Base-by-base conservation (phyloP, 2,888 invertebrate species). In the Drosophila rellima region DNA sequence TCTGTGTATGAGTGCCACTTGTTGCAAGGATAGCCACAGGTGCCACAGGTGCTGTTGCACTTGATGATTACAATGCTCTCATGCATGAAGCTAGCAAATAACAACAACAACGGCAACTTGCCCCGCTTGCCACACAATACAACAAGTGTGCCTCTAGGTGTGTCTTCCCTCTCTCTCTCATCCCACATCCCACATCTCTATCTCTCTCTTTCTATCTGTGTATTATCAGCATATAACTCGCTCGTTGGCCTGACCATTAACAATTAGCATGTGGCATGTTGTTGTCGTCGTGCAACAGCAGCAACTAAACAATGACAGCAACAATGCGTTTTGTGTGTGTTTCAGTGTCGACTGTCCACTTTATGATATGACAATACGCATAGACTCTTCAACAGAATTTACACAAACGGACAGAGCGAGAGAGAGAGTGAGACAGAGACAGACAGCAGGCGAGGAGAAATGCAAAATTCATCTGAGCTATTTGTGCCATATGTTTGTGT, bases 241-340 rank as follows among this genome's bases (percentile, higher is more conserved):
- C 45, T 42, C 33, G 48, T 55, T 70, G 51, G 20, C 40, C 29
- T 39, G 56, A 45, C 51, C 33, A 31, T 51, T 62, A 63, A 75
- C 80, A 81, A 81, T 85, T 85, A 81, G 65, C 72, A 50, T 55
- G 55, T 42, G 47, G 64, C 80, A 82, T 73, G 66, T 52, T 44
- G 47, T 47, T 55, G 60, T 45, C 61, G 48, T 50, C 42, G 37
- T 55, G 20, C 20, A 20, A 20, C 48, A 47, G 17, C 44, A 48
- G 17, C 65, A 48, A 23, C 62, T 31, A 48, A 50, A 63, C 62
- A 62, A 62, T 65, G 52, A 10, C 59, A 52, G 51, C 65, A 57
- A 66, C 62, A 60, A 60, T 63, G 48, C 45, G 47, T 57, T 50
- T 7, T 26, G 26, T 26, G 26, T 74, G 76, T 74, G 48, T 26